Evolutionary conservation across 2,113 vertebrate species (phyloP).

Genomic region (Corydoras sp.): DNA sequence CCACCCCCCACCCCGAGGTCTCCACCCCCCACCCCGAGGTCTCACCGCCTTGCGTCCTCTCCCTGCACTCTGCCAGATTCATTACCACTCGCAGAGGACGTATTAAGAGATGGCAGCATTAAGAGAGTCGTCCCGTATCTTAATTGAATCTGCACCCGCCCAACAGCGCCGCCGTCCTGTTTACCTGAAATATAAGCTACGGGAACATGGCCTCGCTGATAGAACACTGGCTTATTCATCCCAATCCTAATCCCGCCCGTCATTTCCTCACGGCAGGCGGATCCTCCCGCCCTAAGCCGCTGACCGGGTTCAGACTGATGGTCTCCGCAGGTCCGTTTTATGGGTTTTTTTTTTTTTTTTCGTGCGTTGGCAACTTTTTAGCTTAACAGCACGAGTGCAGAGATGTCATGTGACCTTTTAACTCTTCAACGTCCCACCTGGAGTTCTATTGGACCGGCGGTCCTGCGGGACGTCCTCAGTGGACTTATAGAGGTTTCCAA

Average conservation of each 20-base stretch:
- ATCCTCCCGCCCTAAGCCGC: slow-evolving; percentile 51
- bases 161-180: slow-evolving; percentile 73
- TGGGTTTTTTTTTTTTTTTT: slow-evolving; percentile 62
- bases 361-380: slow-evolving; percentile 39
- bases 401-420: too few species aligned
- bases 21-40: slow-evolving; percentile 36
- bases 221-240: slow-evolving; percentile 68
- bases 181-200: slow-evolving; percentile 77
- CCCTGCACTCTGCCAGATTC: slow-evolving; percentile 64
- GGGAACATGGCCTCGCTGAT: slow-evolving; percentile 65
- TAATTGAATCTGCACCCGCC: slow-evolving; percentile 75
- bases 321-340: slow-evolving; percentile 61
- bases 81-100: slow-evolving; percentile 68
- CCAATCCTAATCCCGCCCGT: slow-evolving; percentile 70
- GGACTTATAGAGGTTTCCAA: too few species aligned
- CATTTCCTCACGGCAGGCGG: slow-evolving; percentile 69
- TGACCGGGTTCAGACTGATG: slow-evolving; percentile 58
- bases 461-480: too few species aligned
- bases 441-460: too few species aligned
- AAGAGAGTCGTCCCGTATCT: slow-evolving; percentile 77
- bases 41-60: slow-evolving; percentile 49
- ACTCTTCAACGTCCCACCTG: too few species aligned
- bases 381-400: slow-evolving; percentile 14
- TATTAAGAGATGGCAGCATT: slow-evolving; percentile 75
- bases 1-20: too few species aligned